Conservation (phyloP, 2,888 invertebrate species). For the Oegoconia quadripuncta region DNA sequence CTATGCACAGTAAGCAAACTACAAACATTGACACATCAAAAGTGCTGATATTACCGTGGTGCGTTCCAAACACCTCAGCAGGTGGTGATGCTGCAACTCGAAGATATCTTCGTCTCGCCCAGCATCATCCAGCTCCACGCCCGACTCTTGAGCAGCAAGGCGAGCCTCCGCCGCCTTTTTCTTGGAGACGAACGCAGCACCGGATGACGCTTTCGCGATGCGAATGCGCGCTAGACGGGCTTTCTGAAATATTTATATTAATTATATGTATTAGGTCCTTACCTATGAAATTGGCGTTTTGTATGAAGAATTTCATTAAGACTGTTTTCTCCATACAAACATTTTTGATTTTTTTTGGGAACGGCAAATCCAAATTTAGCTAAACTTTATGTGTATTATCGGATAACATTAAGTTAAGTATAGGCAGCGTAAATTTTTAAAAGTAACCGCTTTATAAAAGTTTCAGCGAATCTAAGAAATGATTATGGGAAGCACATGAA, state of each 20-base stretch:
- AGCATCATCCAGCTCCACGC: conserved; percentile 93
- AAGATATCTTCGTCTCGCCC: conserved; percentile 97
- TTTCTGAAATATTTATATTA: conserved; percentile 86
- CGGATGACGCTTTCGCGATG: conserved; percentile 99
- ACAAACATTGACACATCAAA: not conserved
- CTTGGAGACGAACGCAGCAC: conserved; percentile 98
- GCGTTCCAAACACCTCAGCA: conserved; percentile 97
- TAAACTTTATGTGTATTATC: too few relatives aligned
- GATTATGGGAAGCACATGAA: too few relatives aligned
- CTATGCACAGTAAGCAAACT: too few relatives aligned
- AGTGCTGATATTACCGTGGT: conserved; percentile 89
- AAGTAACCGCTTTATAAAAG: too few relatives aligned
- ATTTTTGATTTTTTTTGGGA: too few relatives aligned
- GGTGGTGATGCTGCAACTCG: conserved; percentile 99
- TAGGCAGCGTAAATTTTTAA: too few relatives aligned
- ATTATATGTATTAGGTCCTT: not conserved
- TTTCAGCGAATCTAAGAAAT: too few relatives aligned
- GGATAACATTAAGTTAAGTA: too few relatives aligned
- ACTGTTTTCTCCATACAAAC: too few relatives aligned
- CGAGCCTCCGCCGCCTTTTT: conserved; percentile 99
- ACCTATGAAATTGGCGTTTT: too few relatives aligned
- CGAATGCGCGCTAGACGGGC: conserved; percentile 98
- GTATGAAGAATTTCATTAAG: too few relatives aligned
- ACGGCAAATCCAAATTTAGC: too few relatives aligned
- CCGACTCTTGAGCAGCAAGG: conserved; percentile 94